phyloP scores from a whole-genome alignment of 1,140 invertebrate genomes.

The Charaxes varanes region DNA sequence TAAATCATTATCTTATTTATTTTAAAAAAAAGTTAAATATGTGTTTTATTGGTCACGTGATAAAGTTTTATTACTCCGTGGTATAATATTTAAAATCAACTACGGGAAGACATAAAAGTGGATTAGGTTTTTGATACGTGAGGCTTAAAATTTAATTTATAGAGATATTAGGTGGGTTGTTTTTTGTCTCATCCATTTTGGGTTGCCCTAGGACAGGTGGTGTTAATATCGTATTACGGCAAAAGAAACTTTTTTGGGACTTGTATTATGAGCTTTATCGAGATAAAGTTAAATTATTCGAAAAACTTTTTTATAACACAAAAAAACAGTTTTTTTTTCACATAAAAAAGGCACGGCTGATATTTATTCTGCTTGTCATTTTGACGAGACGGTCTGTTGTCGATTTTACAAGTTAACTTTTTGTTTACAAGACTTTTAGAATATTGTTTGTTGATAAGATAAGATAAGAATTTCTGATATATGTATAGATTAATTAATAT shows the following conservation, averaged over 20 bases:
- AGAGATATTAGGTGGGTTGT: slow-evolving; percentile 35
- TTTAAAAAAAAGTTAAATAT: background rate
- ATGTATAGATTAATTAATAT: too few species aligned
- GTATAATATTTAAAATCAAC: background rate
- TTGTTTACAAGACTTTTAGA: too few species aligned
- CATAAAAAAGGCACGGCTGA: too few species aligned
- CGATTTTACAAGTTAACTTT: too few species aligned
- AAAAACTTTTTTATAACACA: background rate
- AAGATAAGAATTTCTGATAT: too few species aligned
- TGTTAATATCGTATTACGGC: slow-evolving; percentile 49
- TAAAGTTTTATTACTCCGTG: background rate
- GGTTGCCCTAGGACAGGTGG: slow-evolving; percentile 38
- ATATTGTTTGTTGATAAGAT: too few species aligned
- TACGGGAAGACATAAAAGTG: slow-evolving; percentile 26
- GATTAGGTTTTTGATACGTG: slow-evolving; percentile 33
- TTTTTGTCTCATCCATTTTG: slow-evolving; percentile 37
- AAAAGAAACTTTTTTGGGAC: slow-evolving; percentile 11
- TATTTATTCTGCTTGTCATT: too few species aligned
- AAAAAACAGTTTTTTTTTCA: too few species aligned
- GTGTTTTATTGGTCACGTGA: background rate
- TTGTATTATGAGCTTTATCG: background rate
- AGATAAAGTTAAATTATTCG: background rate
- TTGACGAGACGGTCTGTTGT: too few species aligned
- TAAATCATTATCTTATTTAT: background rate
- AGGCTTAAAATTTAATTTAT: slow-evolving; percentile 46